Base-by-base conservation (phyloP, 2,797 vertebrate species). In the Euthynnus affinis region DNA sequence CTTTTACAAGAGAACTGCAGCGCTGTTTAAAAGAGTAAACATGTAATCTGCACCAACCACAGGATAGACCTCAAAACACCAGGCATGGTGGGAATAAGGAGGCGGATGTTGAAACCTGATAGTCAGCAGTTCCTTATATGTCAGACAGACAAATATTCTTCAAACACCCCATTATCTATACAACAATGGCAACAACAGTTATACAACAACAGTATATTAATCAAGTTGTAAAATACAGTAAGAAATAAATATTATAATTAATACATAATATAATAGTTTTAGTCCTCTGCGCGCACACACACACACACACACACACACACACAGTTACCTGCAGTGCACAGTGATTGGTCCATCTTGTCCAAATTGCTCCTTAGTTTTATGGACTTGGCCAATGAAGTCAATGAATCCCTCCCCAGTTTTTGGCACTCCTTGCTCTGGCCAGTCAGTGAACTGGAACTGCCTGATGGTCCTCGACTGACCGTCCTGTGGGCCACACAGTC, bases 321-420 rank as follows among this genome's bases (percentile, higher is more conserved):
- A 22, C 29, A 48, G 25, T 66, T 78, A 99, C 98, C 98, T 99
- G 97, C 98, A 99, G 89, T 99, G 98, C 86, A 99, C 98, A 0
- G 97, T 97, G 91, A 99, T 99, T 78, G 98, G 98, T 83, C 98
- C 98, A 0, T 99, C 98, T 92, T 99, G 98, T 51, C 98, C 98
- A 0, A 99, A 99, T 87, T 99, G 98, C 88, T 99, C 98, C 96
- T 99, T 99, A 73, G 98, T 99, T 95, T 99, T 99, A 92, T 99
- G 98, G 82, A 99, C 98, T 86, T 99, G 98, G 42, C 97, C 98
- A 0, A 99, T 99, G 90, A 99, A 99, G 89, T 99, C 98, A 0
- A 99, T 98, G 92, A 99, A 98, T 79, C 97, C 98, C 92, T 99
- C 98, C 12, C 97, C 97, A 0, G 97, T 98, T 95, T 99, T 98